These are phyloP conservation scores for Spongilla lacustris DNA, from an alignment of 37 sponge, comb jelly and placozoan genomes.

Conservation along the genomic window DNA sequence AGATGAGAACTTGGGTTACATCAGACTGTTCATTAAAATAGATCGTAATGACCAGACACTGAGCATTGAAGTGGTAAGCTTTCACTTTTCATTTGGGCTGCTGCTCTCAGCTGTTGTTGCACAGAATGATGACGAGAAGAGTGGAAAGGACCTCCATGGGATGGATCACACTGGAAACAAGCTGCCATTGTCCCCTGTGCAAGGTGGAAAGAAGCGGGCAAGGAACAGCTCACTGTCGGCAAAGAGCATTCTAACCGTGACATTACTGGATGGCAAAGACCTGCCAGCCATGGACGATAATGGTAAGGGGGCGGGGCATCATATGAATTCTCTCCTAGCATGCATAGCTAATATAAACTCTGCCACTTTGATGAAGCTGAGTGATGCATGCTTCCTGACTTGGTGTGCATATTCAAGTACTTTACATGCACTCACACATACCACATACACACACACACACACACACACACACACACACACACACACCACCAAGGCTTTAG, in stretches of 20 bases:
- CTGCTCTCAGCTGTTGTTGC: background rate
- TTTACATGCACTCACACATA: background rate
- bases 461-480: too few species aligned
- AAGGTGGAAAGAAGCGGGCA: background rate
- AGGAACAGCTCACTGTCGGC: background rate
- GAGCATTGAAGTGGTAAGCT: background rate
- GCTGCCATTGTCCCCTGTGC: background rate
- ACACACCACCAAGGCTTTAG: constrained; percentile 41
- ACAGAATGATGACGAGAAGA: background rate
- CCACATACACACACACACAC: background rate
- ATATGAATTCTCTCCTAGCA: background rate
- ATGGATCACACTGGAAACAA: too few species aligned
- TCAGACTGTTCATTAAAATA: constrained; percentile 35
- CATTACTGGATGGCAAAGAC: constrained; percentile 69
- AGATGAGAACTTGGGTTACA: constrained; percentile 37
- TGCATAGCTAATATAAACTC: too few species aligned
- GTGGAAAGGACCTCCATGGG: too few species aligned
- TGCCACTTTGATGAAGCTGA: too few species aligned
- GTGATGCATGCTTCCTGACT: background rate
- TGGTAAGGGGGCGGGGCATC: constrained; percentile 54
- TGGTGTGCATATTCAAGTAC: background rate
- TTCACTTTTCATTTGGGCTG: background rate
- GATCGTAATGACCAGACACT: background rate
- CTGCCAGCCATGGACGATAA: constrained; percentile 88
- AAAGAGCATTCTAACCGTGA: constrained; percentile 68